Evolutionary conservation across 2,888 invertebrate species (phyloP).

Genomic region (Quadriops clusia): DNA sequence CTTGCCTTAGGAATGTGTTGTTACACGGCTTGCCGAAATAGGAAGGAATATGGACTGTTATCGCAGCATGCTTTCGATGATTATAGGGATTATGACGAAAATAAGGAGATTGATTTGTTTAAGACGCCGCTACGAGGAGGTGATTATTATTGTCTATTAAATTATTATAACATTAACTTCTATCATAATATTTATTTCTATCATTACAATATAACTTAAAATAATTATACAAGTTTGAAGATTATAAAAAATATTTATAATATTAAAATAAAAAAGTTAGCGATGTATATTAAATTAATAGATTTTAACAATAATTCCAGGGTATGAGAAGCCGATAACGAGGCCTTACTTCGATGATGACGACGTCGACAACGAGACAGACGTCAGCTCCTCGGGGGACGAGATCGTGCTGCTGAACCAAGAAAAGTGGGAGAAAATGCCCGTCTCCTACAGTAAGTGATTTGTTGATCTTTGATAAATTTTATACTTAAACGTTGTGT

Average conservation of each 20-base stretch:
- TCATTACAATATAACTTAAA: too few relatives aligned
- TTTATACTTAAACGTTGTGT: too few relatives aligned
- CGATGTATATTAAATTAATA: slow-evolving; percentile 5
- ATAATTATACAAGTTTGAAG: too few relatives aligned
- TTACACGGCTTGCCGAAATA: slow-evolving; percentile 41
- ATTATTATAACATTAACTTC: too few relatives aligned
- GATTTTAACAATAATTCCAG: slow-evolving; percentile 16
- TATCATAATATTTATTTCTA: too few relatives aligned
- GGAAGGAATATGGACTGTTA: slow-evolving; percentile 42
- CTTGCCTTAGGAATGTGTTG: slow-evolving; percentile 45
- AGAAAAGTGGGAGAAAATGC: slow-evolving; percentile 17
- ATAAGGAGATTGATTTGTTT: slow-evolving; percentile 40
- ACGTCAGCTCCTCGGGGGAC: slow-evolving; percentile 20
- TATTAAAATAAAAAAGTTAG: background rate
- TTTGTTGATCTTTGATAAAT: too few relatives aligned
- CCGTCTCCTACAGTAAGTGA: too few relatives aligned
- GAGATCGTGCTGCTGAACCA: slow-evolving; percentile 18
- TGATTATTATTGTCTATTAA: too few relatives aligned
- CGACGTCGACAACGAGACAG: slow-evolving; percentile 36
- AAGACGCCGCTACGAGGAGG: too few relatives aligned
- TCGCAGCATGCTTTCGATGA: slow-evolving; percentile 42
- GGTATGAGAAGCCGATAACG: slow-evolving; percentile 27
- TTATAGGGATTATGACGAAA: slow-evolving; percentile 31
- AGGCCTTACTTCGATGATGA: slow-evolving; percentile 65
- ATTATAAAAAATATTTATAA: background rate